A percentile compares a stretch with the other conserved stretches of the same genome.
Conservation (phyloP, 2,113 vertebrate species). For the Typhlomys cinereus region DNA sequence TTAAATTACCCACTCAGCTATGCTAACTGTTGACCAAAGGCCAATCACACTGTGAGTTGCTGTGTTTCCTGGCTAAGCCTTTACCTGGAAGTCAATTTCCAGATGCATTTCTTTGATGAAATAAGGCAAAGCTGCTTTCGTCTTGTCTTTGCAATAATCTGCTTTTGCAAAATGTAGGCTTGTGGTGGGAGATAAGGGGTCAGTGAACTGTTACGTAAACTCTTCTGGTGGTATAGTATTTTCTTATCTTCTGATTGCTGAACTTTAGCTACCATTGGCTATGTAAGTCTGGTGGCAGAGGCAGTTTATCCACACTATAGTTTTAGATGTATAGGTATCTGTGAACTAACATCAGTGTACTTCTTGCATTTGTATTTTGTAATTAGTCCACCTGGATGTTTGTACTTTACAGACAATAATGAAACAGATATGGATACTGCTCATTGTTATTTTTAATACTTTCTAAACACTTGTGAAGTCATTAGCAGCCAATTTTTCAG, state of each 20-base stretch:
- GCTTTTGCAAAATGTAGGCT: neutral
- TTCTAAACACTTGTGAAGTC: neutral
- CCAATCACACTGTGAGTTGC: neutral
- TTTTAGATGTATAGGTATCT: neutral
- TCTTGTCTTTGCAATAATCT: neutral
- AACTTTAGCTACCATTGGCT: neutral
- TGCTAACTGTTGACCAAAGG: slow-evolving; percentile 2
- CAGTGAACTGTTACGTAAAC: neutral
- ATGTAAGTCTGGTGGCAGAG: neutral
- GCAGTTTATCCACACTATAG: neutral
- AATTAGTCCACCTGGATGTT: neutral
- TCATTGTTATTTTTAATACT: slow-evolving; percentile 23
- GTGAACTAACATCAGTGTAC: neutral
- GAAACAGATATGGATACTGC: neutral
- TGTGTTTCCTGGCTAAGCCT: neutral
- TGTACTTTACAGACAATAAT: neutral
- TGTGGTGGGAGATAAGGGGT: neutral
- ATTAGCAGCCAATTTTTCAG: neutral
- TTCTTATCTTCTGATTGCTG: slow-evolving; percentile 25
- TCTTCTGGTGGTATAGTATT: neutral
- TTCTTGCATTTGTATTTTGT: neutral
- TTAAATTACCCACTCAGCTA: neutral
- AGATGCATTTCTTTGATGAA: neutral
- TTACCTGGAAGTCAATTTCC: neutral
- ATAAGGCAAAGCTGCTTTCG: neutral